phyloP scores from a whole-genome alignment of 2,113 vertebrate species.

The Apus apus region DNA sequence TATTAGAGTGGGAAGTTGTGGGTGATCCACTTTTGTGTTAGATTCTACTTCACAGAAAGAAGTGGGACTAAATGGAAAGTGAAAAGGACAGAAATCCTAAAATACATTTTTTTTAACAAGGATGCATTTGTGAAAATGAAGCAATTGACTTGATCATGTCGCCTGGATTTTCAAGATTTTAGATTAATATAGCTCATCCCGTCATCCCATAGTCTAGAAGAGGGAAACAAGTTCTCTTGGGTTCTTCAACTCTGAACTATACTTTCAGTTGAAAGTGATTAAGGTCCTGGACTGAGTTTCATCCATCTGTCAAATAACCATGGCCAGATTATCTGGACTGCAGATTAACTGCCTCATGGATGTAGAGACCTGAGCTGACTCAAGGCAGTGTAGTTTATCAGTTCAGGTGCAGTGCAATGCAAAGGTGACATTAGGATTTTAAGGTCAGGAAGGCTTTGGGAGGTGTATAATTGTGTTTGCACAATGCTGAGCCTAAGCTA shows the following conservation, averaged over 20 bases:
- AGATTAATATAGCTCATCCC: not conserved
- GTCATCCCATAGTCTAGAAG: not conserved
- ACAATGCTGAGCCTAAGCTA: not conserved
- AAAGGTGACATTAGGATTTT: not conserved
- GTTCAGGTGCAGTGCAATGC: not conserved
- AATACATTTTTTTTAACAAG: not conserved
- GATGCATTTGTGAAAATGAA: not conserved
- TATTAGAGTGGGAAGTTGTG: not conserved
- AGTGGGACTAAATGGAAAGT: not conserved
- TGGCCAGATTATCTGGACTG: not conserved
- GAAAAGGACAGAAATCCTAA: not conserved
- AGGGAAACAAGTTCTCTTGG: not conserved
- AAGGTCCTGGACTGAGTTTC: not conserved
- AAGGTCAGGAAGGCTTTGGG: not conserved
- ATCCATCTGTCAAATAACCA: not conserved
- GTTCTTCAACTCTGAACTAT: not conserved
- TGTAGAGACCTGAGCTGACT: not conserved
- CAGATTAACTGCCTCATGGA: not conserved
- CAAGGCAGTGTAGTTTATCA: accelerated
- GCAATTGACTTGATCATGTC: not conserved
- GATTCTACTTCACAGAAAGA: not conserved
- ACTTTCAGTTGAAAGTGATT: not conserved
- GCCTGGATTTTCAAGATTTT: not conserved
- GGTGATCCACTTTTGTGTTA: not conserved
- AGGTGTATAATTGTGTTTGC: not conserved